Evolutionary conservation across 2,888 invertebrate genomes (phyloP).

Genomic region (Colletes collaris): DNA sequence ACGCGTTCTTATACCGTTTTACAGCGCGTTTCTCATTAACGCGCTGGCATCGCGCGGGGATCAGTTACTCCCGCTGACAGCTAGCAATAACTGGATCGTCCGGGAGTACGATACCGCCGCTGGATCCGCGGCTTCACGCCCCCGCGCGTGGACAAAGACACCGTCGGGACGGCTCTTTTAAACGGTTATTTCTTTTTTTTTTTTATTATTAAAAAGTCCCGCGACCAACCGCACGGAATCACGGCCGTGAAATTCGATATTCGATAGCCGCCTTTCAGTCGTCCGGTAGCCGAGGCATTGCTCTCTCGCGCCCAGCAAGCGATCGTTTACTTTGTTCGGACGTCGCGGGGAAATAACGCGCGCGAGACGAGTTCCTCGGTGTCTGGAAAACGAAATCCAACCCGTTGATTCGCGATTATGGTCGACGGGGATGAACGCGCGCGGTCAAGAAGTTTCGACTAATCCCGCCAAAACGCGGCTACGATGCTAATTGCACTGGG

Average conservation of each 20-base stretch:
- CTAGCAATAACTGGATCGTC: conserved; percentile 15
- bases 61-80: conserved; percentile 36
- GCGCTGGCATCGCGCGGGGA: conserved; percentile 18
- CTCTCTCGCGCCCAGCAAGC: conserved; percentile 3
- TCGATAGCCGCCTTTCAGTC: conserved; percentile 22
- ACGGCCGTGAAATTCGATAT: conserved; percentile 29
- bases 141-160: neutral
- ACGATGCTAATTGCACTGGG: too few relatives aligned
- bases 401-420: too few relatives aligned
- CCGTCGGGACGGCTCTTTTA: neutral
- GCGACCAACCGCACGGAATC: neutral
- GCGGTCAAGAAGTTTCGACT: too few relatives aligned
- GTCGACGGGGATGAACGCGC: too few relatives aligned
- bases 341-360: neutral
- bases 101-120: conserved; percentile 11
- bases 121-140: neutral
- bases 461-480: too few relatives aligned
- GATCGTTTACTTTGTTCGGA: conserved; percentile 12
- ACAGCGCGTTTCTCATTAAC: conserved; percentile 46
- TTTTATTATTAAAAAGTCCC: conserved; percentile 25
- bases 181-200: neutral
- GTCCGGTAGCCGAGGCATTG: conserved; percentile 9
- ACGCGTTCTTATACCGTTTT: conserved; percentile 26
- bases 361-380: neutral
- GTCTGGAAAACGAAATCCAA: neutral